A percentile compares a stretch with the other conserved stretches of the same genome.
These are phyloP conservation scores for Chanos chanos DNA, from an alignment of 2,797 vertebrate genomes.

Conservation along the genomic window DNA sequence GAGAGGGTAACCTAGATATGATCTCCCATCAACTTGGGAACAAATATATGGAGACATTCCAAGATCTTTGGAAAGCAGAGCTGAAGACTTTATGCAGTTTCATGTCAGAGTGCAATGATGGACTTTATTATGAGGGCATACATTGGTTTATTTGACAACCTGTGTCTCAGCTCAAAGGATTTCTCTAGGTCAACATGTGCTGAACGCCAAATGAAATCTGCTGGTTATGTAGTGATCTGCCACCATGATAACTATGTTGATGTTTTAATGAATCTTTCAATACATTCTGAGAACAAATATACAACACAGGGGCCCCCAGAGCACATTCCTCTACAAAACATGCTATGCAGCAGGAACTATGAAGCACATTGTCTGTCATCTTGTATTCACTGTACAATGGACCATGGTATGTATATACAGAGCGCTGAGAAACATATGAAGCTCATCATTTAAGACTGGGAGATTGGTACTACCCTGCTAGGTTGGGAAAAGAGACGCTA, in stretches of 20 bases:
- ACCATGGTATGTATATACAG: slow-evolving; percentile 40
- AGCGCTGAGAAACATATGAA: slow-evolving; percentile 25
- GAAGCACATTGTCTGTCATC: slow-evolving; percentile 4
- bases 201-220: not conserved
- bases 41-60: slow-evolving; percentile 18
- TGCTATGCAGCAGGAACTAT: slow-evolving; percentile 37
- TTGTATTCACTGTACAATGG: slow-evolving; percentile 1
- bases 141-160: slow-evolving; percentile 26
- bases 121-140: slow-evolving; percentile 12
- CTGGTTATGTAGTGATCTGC: slow-evolving; percentile 5
- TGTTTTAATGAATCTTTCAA: slow-evolving; percentile 25
- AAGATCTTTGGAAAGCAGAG: not conserved
- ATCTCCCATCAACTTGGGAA: slow-evolving; percentile 15
- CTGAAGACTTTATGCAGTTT: not conserved
- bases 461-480: not conserved
- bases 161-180: slow-evolving; percentile 4
- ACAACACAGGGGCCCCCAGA: slow-evolving; percentile 13
- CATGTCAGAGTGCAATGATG: slow-evolving; percentile 20
- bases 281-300: slow-evolving; percentile 26
- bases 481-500: not conserved
- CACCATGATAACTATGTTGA: slow-evolving; percentile 17
- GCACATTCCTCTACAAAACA: slow-evolving; percentile 36
- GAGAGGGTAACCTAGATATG: not conserved
- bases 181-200: slow-evolving; percentile 5
- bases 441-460: not conserved